A percentile compares a stretch with the other conserved stretches of the same genome.
Evolutionary conservation across 1,140 invertebrate genomes (phyloP).

Genomic region (Hylyphantes graminicola): DNA sequence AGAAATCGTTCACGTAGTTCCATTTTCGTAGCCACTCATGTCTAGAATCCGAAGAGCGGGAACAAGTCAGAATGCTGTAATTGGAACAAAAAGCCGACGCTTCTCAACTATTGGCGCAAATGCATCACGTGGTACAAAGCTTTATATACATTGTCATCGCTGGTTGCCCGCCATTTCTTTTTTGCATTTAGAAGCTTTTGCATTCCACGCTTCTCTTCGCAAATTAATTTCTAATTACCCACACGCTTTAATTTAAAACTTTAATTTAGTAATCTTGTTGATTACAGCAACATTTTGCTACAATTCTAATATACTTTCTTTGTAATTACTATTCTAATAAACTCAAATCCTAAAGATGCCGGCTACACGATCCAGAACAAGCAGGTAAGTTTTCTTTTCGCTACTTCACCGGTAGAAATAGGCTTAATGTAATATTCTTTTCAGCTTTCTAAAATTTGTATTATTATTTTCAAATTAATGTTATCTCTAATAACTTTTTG

Average conservation of each 20-base stretch:
- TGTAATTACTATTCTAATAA: constrained; percentile 4
- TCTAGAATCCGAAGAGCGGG: constrained; percentile 37
- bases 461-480: neutral
- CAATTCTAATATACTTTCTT: neutral
- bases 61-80: constrained; percentile 16
- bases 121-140: neutral
- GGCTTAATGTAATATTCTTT: neutral
- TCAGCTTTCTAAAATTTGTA: neutral
- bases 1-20: neutral
- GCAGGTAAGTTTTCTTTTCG: constrained; percentile 43
- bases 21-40: constrained; percentile 7
- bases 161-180: constrained; percentile 45
- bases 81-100: constrained; percentile 16
- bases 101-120: constrained; percentile 10
- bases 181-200: neutral
- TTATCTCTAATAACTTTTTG: too few relatives aligned
- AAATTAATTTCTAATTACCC: neutral
- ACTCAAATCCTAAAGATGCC: constrained; percentile 32
- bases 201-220: neutral
- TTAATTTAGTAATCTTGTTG: neutral
- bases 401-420: neutral
- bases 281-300: neutral
- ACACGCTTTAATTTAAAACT: too few relatives aligned
- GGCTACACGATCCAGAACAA: constrained; percentile 50
- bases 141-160: constrained; percentile 55